Percentiles rank a stretch among this genome's conserved stretches.
Evolutionary conservation across 1,140 invertebrate genomes (phyloP).

Genomic region (Ptiloglossa arizonensis): DNA sequence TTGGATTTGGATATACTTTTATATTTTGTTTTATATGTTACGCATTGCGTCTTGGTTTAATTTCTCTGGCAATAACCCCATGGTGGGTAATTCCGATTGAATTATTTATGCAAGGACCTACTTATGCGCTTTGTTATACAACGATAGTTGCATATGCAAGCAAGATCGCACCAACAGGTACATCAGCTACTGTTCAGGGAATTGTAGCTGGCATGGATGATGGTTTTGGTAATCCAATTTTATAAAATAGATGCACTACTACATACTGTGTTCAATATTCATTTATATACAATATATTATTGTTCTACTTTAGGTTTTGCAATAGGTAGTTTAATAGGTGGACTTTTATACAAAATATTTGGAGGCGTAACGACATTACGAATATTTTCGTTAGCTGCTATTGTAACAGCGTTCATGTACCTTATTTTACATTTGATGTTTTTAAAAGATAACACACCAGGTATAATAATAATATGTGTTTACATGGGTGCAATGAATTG

Average conservation of each 20-base stretch:
- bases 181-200: slow-evolving; percentile 91
- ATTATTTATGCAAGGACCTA: slow-evolving; percentile 88
- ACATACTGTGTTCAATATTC: not conserved
- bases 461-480: slow-evolving; percentile 37
- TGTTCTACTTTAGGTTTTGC: slow-evolving; percentile 81
- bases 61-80: slow-evolving; percentile 87
- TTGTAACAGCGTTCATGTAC: slow-evolving; percentile 82
- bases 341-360: slow-evolving; percentile 83
- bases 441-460: slow-evolving; percentile 74
- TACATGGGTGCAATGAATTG: no score
- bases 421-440: slow-evolving; percentile 78
- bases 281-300: not conserved
- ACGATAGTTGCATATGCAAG: slow-evolving; percentile 90
- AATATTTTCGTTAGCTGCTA: slow-evolving; percentile 82
- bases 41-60: slow-evolving; percentile 85
- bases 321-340: slow-evolving; percentile 84
- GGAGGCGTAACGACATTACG: slow-evolving; percentile 83
- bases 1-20: slow-evolving; percentile 88
- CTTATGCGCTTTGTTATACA: slow-evolving; percentile 90
- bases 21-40: slow-evolving; percentile 88
- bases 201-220: slow-evolving; percentile 92
- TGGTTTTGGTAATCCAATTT: slow-evolving; percentile 84
- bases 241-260: no score
- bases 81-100: slow-evolving; percentile 89
- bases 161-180: slow-evolving; percentile 87